A percentile compares a stretch with the other conserved stretches of the same genome.
phyloP scores from a whole-genome alignment of 2,888 invertebrate genomes.

The Ferdinandea cuprea region DNA sequence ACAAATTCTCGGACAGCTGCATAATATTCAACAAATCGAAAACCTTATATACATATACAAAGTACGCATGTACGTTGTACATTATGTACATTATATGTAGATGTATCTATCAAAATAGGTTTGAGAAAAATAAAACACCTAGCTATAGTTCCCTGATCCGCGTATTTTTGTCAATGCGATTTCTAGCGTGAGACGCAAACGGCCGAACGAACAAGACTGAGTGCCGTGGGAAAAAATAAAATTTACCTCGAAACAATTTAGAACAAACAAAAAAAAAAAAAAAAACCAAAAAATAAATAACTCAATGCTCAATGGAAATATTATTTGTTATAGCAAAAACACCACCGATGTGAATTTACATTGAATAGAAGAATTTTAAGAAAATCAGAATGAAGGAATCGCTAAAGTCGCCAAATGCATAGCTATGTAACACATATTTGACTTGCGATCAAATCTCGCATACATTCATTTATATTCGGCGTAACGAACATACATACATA shows the following conservation, averaged over 20 bases:
- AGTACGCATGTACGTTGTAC: conserved; percentile 48
- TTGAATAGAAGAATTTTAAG: conserved; percentile 14
- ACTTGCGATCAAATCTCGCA: conserved; percentile 6
- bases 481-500: neutral
- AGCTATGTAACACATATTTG: neutral
- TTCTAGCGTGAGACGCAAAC: conserved; percentile 67
- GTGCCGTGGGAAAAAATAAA: conserved; percentile 65
- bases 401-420: conserved; percentile 18
- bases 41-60: conserved; percentile 46
- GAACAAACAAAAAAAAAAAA: conserved; percentile 34
- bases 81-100: too few relatives aligned
- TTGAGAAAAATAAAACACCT: conserved; percentile 52
- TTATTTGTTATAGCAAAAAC: conserved; percentile 41
- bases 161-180: conserved; percentile 61
- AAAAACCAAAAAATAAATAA: conserved; percentile 37
- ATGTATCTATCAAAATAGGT: conserved; percentile 43
- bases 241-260: conserved; percentile 48
- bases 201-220: conserved; percentile 70
- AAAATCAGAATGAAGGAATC: conserved; percentile 16
- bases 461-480: neutral
- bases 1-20: conserved; percentile 57
- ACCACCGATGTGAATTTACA: conserved; percentile 43
- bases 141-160: conserved; percentile 54
- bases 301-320: conserved; percentile 53
- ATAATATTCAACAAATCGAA: conserved; percentile 55